Evolutionary conservation across 1,140 invertebrate species (phyloP).

Genomic region (Myzus persicae): DNA sequence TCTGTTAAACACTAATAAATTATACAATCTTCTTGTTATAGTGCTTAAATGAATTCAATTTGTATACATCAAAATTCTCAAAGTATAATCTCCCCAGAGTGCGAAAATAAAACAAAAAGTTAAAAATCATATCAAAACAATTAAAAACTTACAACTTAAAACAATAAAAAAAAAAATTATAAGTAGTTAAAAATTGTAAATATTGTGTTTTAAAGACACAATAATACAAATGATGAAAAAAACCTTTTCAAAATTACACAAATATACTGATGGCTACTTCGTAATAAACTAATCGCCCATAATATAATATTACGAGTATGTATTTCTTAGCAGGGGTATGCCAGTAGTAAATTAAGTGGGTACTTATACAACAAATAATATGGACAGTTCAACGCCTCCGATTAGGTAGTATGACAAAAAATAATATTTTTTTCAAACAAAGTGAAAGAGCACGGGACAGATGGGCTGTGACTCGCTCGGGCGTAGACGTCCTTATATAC

Average conservation of each 20-base stretch:
- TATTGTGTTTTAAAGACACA: background rate
- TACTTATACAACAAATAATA: background rate
- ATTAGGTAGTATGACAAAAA: background rate
- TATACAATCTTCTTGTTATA: background rate
- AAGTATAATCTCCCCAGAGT: background rate
- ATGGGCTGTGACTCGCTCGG: background rate
- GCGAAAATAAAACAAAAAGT: background rate
- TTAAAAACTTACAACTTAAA: background rate
- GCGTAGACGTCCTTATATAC: background rate
- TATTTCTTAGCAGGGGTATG: background rate
- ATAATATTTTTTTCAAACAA: background rate
- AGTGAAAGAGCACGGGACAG: background rate
- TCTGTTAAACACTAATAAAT: background rate
- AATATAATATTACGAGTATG: no score
- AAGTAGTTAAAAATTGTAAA: background rate
- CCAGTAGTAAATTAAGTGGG: background rate
- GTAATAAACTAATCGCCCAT: background rate
- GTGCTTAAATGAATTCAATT: background rate
- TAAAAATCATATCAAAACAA: no score
- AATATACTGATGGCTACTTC: background rate
- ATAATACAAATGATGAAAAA: background rate
- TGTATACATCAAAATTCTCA: background rate
- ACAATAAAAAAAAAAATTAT: background rate
- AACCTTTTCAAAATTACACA: background rate
- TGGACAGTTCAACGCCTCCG: background rate